phyloP scores from a whole-genome alignment of 2,113 vertebrate species.

The Campylomormyrus numenius region DNA sequence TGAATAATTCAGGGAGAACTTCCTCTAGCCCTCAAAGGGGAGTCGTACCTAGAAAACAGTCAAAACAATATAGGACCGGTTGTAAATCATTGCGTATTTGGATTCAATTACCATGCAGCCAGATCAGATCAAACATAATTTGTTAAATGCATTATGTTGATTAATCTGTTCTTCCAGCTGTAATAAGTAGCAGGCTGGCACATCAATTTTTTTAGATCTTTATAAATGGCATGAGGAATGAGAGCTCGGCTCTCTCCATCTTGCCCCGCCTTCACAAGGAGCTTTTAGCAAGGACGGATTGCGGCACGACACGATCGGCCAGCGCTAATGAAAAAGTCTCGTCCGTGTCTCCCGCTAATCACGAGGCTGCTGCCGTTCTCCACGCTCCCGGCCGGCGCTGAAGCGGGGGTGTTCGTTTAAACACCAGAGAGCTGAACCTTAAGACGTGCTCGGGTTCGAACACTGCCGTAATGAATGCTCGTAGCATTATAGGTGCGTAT shows the following conservation, averaged over 20 bases:
- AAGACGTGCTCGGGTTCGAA: not conserved
- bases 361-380: not conserved
- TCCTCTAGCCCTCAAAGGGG: slow-evolving; percentile 30
- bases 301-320: not conserved
- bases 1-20: slow-evolving; percentile 27
- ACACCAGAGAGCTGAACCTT: not conserved
- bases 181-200: slow-evolving; percentile 48
- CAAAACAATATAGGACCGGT: slow-evolving; percentile 40
- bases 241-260: slow-evolving; percentile 24
- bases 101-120: slow-evolving; percentile 54
- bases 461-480: not conserved
- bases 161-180: slow-evolving; percentile 46
- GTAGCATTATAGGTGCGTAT: not conserved
- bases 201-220: slow-evolving; percentile 46
- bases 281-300: slow-evolving; percentile 25
- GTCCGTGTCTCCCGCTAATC: slow-evolving; percentile 12
- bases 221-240: slow-evolving; percentile 41
- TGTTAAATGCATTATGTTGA: slow-evolving; percentile 63
- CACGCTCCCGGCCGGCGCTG: no score
- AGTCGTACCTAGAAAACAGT: slow-evolving; percentile 30
- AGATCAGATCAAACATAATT: slow-evolving; percentile 59
- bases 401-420: not conserved
- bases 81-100: slow-evolving; percentile 55
- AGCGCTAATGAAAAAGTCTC: slow-evolving; percentile 16
- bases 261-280: slow-evolving; percentile 29